phyloP scores from a whole-genome alignment of 2,797 vertebrate genomes.

The Uromys caudimaculatus region DNA sequence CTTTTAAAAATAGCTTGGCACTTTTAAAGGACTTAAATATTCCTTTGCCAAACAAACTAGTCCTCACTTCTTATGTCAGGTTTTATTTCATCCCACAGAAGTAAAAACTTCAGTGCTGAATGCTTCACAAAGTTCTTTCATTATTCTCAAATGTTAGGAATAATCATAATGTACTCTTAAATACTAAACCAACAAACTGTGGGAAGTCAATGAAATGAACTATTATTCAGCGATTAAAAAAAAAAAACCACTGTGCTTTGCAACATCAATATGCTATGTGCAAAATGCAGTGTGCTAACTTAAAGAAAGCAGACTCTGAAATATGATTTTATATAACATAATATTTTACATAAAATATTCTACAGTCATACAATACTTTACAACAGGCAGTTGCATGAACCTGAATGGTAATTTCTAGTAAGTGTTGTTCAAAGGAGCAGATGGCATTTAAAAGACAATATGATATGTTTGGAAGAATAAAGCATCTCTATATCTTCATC shows the following conservation, averaged over 20 bases:
- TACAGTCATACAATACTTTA: background rate
- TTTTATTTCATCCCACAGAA: background rate
- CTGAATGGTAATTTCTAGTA: background rate
- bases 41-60: background rate
- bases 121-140: background rate
- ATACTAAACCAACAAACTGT: background rate
- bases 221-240: background rate
- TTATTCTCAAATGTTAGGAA: background rate
- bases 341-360: too few relatives aligned
- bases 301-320: background rate
- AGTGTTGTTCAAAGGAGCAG: background rate
- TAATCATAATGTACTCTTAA: background rate
- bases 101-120: background rate
- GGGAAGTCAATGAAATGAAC: background rate
- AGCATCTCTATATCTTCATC: background rate
- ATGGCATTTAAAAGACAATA: background rate
- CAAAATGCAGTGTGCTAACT: background rate
- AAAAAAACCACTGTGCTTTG: background rate
- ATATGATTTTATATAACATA: too few relatives aligned
- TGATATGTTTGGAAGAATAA: background rate
- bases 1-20: background rate
- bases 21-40: background rate
- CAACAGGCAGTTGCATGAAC: background rate
- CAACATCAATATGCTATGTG: background rate
- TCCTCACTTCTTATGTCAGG: background rate